Conservation (phyloP, 92 coral and sea anemone genomes). For the Zoanthus sociatus region DNA sequence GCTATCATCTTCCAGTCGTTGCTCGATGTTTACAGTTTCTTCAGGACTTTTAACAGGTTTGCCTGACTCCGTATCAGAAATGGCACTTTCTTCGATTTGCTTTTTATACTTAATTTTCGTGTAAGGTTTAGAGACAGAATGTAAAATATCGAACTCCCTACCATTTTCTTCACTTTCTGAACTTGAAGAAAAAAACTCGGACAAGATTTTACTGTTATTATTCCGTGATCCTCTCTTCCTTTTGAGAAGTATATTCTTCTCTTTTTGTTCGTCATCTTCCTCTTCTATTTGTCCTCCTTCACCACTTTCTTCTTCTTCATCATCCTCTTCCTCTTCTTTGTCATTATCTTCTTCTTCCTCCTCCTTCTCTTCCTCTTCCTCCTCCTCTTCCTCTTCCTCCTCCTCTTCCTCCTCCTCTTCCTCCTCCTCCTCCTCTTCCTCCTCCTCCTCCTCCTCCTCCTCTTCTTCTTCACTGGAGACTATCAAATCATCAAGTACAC, state of each 20-base stretch:
- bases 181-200: slow-evolving; percentile 10
- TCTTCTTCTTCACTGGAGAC: slow-evolving; percentile 5
- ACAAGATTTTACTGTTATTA: not conserved
- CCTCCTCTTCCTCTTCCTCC: too few relatives aligned
- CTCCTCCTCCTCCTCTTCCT: too few relatives aligned
- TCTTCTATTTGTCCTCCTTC: not conserved
- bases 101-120: slow-evolving; percentile 14
- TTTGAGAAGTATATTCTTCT: not conserved
- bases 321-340: too few relatives aligned
- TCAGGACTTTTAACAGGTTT: not conserved
- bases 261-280: not conserved
- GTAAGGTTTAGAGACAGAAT: not conserved
- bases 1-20: not conserved
- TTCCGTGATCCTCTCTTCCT: not conserved
- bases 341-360: too few relatives aligned
- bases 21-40: not conserved
- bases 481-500: slow-evolving; percentile 18
- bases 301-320: too few relatives aligned
- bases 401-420: too few relatives aligned
- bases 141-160: too few relatives aligned
- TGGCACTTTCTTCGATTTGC: not conserved
- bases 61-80: not conserved
- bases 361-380: too few relatives aligned
- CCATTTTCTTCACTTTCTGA: slow-evolving; percentile 33
- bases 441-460: too few relatives aligned